These are phyloP conservation scores for Turritopsis dohrnii DNA, from an alignment of 30 jellyfish, hydroid and myxozoan genomes.

Conservation along the genomic window DNA sequence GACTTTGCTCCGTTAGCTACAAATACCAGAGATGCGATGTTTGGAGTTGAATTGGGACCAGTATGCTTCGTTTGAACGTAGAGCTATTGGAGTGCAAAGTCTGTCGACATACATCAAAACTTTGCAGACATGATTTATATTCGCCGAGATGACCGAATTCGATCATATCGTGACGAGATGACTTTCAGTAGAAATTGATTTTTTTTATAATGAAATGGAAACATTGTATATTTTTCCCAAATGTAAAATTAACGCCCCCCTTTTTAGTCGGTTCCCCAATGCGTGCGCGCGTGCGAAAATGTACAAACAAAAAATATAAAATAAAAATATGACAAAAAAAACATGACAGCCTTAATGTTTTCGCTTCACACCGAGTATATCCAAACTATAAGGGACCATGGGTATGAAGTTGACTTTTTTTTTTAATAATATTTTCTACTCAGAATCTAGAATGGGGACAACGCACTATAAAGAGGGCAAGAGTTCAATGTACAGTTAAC, in stretches of 20 bases:
- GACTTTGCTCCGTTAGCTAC: slow-evolving; percentile 82
- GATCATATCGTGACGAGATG: neutral
- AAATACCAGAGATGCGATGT: slow-evolving; percentile 55
- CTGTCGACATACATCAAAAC: neutral
- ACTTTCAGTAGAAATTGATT: neutral
- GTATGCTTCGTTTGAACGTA: slow-evolving; percentile 73
- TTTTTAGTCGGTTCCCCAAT: slow-evolving; percentile 30
- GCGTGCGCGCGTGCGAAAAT: slow-evolving; percentile 38
- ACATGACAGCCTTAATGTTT: neutral
- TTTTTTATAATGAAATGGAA: neutral
- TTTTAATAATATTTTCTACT: no score
- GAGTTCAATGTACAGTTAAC: no score
- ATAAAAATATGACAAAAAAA: neutral
- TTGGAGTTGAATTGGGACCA: slow-evolving; percentile 94
- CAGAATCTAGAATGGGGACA: no score
- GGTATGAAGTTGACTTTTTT: no score
- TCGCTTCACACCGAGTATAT: no score
- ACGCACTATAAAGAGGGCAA: no score
- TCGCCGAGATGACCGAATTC: neutral
- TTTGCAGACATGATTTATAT: neutral
- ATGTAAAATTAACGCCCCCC: neutral
- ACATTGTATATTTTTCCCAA: neutral
- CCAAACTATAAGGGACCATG: no score
- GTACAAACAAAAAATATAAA: neutral
- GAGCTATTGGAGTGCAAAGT: neutral